Evolutionary conservation across 2,888 invertebrate genomes (phyloP), one percentile per base, ranked within the genome.

Genomic region (Tenthredo notha): DNA sequence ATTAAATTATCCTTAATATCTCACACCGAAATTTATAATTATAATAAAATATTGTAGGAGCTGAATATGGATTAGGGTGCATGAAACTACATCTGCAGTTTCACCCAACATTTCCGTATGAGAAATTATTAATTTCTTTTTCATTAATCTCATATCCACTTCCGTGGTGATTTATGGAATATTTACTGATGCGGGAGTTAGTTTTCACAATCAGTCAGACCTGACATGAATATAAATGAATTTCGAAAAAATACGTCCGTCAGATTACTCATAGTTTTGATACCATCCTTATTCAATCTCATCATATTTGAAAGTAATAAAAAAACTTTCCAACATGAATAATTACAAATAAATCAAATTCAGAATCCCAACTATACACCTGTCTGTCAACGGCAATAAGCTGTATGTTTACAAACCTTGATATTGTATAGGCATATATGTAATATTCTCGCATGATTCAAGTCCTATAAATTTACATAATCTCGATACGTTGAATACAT

Each of bases 321-420:
- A 25, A 33, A 33, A 18, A 33, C 67, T 33, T 67, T 67, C 67
- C 18, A 33, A 25, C 67, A 33, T 4, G 33, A 67, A 61, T 61
- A 61, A 61, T 61, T 12, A 25, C 9, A 25, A 61, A 67, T 33
- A 12, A 67, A 67, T 33, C 67, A 67, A 67, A 21, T 25, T 33
- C 33, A 33, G 67, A 67, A 29, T 12, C 67, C 12, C 15, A 29
- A 18, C 12, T 6, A 58, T 58, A 67, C 54, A 54, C 54, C 54
- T 33, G 29, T 6, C 67, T 67, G 33, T 67, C 67, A 33, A 67
- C 67, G 67, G 67, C 33, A 67, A 67, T 67, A 33, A 18, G 67
- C 67, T 67, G 67, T 67, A 18, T 67, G 33, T 4, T 33, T 18
- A 61, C 9, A 61, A 61, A 54, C n/a, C 54, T 21, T n/a, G 21